These are phyloP conservation scores for Cosmorhoe ocellata DNA, from an alignment of 2,888 invertebrate genomes.

Conservation along the genomic window DNA sequence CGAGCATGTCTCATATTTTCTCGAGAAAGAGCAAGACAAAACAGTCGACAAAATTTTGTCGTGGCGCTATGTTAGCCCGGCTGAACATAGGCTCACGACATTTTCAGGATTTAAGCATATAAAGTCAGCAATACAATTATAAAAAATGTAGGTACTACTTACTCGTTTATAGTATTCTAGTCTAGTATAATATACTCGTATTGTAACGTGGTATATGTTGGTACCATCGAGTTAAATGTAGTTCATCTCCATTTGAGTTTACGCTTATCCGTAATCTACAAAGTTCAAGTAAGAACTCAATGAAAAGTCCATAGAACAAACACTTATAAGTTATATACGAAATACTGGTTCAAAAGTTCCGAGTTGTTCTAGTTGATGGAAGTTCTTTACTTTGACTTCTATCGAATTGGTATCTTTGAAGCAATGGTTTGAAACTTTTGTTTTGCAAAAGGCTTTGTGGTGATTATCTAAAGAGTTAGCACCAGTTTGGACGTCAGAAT, in stretches of 20 bases:
- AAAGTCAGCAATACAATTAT: too few species aligned
- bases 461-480: neutral
- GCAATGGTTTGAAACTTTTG: conserved; percentile 13
- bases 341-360: conserved; percentile 8
- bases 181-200: too few species aligned
- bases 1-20: too few species aligned
- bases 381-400: conserved; percentile 17
- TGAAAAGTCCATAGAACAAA: conserved; percentile 22
- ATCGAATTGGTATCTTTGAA: conserved; percentile 10
- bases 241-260: conserved; percentile 7
- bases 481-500: too few species aligned
- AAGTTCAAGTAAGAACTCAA: conserved; percentile 14
- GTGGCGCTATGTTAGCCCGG: too few species aligned
- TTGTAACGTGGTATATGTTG: too few species aligned
- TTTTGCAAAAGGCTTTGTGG: conserved; percentile 7
- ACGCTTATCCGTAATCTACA: conserved; percentile 4
- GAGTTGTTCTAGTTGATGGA: conserved; percentile 9
- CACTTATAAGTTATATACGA: conserved; percentile 16
- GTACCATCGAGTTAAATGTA: neutral
- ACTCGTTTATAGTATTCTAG: too few species aligned
- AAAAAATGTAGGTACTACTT: too few species aligned
- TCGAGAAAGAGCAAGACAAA: too few species aligned
- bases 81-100: too few species aligned
- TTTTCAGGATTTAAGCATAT: too few species aligned
- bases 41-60: too few species aligned